Conservation (phyloP, 2,888 invertebrate species). For the Hyposoter didymator region DNA sequence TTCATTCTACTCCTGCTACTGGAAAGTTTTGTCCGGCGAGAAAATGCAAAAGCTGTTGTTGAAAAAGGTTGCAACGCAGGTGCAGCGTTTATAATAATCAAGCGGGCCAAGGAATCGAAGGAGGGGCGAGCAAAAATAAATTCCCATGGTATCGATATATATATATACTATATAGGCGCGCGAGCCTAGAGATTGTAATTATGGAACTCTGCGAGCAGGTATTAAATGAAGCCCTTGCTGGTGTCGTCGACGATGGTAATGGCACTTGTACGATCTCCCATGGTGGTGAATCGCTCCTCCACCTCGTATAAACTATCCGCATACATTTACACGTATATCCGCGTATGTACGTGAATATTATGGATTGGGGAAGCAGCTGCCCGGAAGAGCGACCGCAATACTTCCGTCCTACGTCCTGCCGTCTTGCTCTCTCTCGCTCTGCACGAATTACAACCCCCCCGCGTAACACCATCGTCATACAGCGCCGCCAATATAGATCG, state of each 20-base stretch:
- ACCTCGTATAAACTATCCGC: conserved; percentile 25
- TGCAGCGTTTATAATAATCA: too few relatives aligned
- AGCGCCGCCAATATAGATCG: conserved; percentile 26
- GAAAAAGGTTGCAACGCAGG: neutral
- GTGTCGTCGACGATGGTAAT: conserved; percentile 75
- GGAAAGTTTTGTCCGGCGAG: too few relatives aligned
- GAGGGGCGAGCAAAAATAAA: neutral
- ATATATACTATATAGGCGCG: too few relatives aligned
- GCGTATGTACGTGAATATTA: neutral
- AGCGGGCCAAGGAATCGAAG: too few relatives aligned
- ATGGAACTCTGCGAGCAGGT: conserved; percentile 75
- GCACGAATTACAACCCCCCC: conserved; percentile 67
- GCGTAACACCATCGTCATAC: conserved; percentile 20
- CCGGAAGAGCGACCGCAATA: conserved; percentile 83
- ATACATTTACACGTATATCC: neutral
- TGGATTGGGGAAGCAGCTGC: conserved; percentile 77
- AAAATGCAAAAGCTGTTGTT: too few relatives aligned
- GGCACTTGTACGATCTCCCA: conserved; percentile 83
- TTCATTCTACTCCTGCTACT: too few relatives aligned
- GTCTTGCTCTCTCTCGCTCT: conserved; percentile 59
- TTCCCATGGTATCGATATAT: neutral
- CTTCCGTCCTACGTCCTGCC: conserved; percentile 82
- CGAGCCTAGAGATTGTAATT: conserved; percentile 76
- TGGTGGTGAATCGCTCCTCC: conserved; percentile 83
- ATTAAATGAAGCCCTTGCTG: conserved; percentile 81